phyloP scores from a whole-genome alignment of 2,888 invertebrate genomes.

The Chalcosyrphus nemorum region DNA sequence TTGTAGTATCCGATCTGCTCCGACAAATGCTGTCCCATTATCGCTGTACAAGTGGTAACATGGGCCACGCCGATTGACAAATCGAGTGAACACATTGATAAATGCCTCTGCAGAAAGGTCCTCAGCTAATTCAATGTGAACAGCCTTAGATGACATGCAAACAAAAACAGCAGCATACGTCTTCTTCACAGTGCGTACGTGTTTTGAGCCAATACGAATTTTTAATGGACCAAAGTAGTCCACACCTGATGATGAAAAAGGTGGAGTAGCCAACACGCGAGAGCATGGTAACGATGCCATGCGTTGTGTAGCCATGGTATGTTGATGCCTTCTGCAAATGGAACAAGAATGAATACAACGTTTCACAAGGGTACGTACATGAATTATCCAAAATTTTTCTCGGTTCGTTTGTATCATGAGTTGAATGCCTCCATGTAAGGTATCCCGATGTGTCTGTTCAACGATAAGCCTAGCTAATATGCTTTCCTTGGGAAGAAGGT shows the following conservation, averaged over 20 bases:
- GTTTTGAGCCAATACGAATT: constrained; percentile 9
- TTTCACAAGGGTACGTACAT: constrained; percentile 31
- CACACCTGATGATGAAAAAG: constrained; percentile 19
- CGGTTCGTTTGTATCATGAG: constrained; percentile 24
- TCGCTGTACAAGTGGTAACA: constrained; percentile 47
- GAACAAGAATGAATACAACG: constrained; percentile 10
- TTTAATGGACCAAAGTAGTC: constrained; percentile 38
- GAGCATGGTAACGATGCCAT: constrained; percentile 27
- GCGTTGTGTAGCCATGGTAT: constrained; percentile 34
- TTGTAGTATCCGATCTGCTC: constrained; percentile 7
- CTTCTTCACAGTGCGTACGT: constrained; percentile 16
- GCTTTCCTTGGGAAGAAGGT: constrained; percentile 12
- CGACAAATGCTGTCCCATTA: constrained; percentile 35
- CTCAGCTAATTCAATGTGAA: constrained; percentile 30
- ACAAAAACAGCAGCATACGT: constrained; percentile 26
- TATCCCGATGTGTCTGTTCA: background rate
- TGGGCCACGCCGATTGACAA: constrained; percentile 39
- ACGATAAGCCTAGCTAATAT: constrained; percentile 18
- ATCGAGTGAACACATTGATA: constrained; percentile 29
- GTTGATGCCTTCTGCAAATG: constrained; percentile 34
- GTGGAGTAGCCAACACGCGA: constrained; percentile 22
- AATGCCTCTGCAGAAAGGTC: constrained; percentile 41
- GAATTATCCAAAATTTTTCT: constrained; percentile 34
- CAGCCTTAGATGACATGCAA: constrained; percentile 29
- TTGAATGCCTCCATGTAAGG: constrained; percentile 11